These are phyloP conservation scores for Heterodera carotae DNA, from an alignment of 1,140 invertebrate species.

Conservation along the genomic window DNA sequence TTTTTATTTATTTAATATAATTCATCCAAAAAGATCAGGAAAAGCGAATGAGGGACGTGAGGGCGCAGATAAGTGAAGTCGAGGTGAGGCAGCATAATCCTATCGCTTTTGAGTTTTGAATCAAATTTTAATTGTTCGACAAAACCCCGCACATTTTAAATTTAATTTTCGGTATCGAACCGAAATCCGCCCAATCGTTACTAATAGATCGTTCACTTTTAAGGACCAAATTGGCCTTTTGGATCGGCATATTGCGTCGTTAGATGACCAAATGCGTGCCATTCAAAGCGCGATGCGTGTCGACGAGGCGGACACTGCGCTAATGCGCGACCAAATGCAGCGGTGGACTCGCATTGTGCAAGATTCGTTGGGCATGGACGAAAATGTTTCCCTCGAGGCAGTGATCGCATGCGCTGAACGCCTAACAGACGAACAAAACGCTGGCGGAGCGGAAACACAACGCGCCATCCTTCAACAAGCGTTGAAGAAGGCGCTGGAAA, in stretches of 20 bases:
- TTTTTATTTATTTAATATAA: background rate
- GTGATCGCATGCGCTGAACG: background rate
- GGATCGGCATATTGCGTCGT: background rate
- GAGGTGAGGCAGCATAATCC: background rate
- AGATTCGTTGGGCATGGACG: background rate
- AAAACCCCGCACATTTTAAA: no score
- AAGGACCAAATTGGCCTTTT: background rate
- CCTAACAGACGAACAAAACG: background rate
- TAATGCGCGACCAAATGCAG: background rate
- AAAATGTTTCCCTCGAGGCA: background rate
- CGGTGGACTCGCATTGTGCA: background rate
- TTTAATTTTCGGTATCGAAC: background rate
- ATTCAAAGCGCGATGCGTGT: background rate
- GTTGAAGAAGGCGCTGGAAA: background rate
- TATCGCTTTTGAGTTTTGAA: no score
- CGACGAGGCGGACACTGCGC: background rate
- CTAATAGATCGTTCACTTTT: background rate
- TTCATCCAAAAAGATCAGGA: background rate
- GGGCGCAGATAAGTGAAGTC: background rate
- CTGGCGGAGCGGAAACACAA: background rate
- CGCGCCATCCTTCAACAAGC: background rate
- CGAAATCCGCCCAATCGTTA: background rate
- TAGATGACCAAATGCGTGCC: background rate
- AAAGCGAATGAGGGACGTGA: background rate
- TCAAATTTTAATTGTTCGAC: no score